Evolutionary conservation across 2,113 vertebrate species (phyloP), one percentile per base, ranked within the genome.

Genomic region (Chionodraco myersi): DNA sequence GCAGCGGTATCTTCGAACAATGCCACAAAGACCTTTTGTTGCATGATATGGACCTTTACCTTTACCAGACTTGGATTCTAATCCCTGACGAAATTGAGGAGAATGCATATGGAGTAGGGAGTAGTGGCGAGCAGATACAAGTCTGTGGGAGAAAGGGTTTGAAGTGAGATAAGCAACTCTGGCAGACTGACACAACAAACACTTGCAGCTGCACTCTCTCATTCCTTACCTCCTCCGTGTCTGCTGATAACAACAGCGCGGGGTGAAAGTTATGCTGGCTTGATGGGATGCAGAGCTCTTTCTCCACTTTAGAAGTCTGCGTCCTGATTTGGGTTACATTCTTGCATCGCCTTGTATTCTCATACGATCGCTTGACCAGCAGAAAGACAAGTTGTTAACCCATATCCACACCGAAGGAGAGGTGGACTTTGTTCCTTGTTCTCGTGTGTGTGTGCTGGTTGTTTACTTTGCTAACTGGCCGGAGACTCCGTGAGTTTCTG

Each of bases 101-200:
- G 68, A 79, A 72, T 59, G 54, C 79, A 87, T 87, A 51, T 62
- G 72, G 79, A 88, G 79, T 82, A 77, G 48, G 56, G 62, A 64
- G 21, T 15, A 68, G 21, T 71, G 75, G 72, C 72, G 80, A 80
- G 74, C 18, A 48, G 34, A 76, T 72, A 72, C 64, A 72, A 78
- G 74, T 68, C 57, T 64, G 89, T 88, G 90, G 77, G 88, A 88
- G 89, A 75, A 14, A 71, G 76, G 84, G 77, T 90, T 90, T 91
- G 82, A 89, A 90, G 84, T 76, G 84, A 62, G 92, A 94, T 93
- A 91, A 93, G 89, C 48, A 92, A 88, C 71, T 80, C 65, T 2
- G 45, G 78, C 87, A 57, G 88, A 82, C 86, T 88, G 89, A 90
- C 86, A 91, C 84, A 85, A 91, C 85, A 92, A 92, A 90, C 88